Evolutionary conservation across 2,888 invertebrate species (phyloP).

Genomic region (Drosophila quasianomalipes): DNA sequence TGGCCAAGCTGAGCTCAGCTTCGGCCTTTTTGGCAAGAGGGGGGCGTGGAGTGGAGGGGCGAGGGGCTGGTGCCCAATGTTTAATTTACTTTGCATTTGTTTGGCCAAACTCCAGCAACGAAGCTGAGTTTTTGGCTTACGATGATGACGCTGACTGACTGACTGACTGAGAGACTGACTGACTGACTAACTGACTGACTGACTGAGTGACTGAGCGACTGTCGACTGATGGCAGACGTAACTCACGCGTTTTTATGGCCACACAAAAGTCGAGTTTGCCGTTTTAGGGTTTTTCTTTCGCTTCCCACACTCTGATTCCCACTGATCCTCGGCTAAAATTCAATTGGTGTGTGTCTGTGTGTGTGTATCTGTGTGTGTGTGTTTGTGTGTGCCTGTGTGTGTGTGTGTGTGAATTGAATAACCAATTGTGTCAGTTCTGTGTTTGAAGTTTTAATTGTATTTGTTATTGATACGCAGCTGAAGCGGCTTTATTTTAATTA

Average conservation of each 20-base stretch:
- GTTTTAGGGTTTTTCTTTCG: constrained; percentile 58
- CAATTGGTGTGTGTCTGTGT: constrained; percentile 1
- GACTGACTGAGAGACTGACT: constrained; percentile 29
- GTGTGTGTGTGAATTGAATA: constrained; percentile 50
- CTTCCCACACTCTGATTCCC: constrained; percentile 68
- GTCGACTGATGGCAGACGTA: constrained; percentile 53
- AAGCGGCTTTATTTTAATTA: background rate
- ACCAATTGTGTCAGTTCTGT: constrained; percentile 27
- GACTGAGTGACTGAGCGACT: constrained; percentile 29
- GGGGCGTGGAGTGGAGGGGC: background rate
- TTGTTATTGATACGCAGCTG: constrained; percentile 17
- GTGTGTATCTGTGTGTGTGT: background rate
- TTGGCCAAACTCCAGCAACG: constrained; percentile 62
- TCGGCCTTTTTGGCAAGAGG: constrained; percentile 56
- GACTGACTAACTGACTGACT: constrained; percentile 30
- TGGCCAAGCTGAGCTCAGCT: constrained; percentile 37
- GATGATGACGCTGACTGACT: constrained; percentile 50
- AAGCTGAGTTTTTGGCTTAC: constrained; percentile 39
- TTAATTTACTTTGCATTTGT: constrained; percentile 78
- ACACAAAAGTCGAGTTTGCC: constrained; percentile 61
- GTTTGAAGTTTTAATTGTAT: constrained; percentile 16
- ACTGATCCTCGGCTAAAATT: constrained; percentile 59
- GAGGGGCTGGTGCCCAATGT: constrained; percentile 45
- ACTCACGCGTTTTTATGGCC: constrained; percentile 76
- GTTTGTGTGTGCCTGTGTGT: background rate